Base-by-base conservation (phyloP, 2,797 vertebrate species). In the Lagocephalus sceleratus region DNA sequence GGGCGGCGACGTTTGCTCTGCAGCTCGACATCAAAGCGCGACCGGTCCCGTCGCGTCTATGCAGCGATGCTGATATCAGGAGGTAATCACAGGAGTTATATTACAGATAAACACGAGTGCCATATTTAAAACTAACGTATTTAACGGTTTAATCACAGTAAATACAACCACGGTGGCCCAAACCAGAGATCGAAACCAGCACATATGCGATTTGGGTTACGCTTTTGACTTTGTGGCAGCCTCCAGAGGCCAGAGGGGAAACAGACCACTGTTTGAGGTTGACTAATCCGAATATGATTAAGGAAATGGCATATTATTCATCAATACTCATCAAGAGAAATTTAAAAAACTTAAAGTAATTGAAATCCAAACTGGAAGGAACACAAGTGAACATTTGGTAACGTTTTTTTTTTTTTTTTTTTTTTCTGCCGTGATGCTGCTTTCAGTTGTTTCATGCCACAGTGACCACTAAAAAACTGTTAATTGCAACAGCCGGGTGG, bases 121-220 rank as follows among this genome's bases (percentile, higher is more conserved):
- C 11, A 45, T 70, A 51, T 63, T 65, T 19, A 60, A 73, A 72
- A 68, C 66, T 63, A 67, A 74, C 52, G 61, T 67, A 66, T 71
- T 51, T 79, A 76, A 75, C 68, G 44, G 58, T 47, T 66, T 60
- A 1, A 19, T 84, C 83, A 81, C 73, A 82, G 84, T 80, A 67
- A 60, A 58, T 64, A 56, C 32, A 35, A 35, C 12, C 11, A 35
- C 32, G 14, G 32, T 10, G 32, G 32, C 32, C 32, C 32, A 35
- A 35, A 35, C 32, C 12, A 14, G 12, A 35, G 32, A 11, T 35
- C 32, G 12, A 12, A 35, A 35, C 32, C 32, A 14, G 32, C 32
- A 35, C 2, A 12, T 14, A 14, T 11, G 32, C 12, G 4, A 14
- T 35, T 35, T 35, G 14, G 14, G 5, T 10, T 12, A 35, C 32